Base-by-base conservation (phyloP, 2,888 invertebrate genomes). In the Zaprionus bogoriensis region DNA sequence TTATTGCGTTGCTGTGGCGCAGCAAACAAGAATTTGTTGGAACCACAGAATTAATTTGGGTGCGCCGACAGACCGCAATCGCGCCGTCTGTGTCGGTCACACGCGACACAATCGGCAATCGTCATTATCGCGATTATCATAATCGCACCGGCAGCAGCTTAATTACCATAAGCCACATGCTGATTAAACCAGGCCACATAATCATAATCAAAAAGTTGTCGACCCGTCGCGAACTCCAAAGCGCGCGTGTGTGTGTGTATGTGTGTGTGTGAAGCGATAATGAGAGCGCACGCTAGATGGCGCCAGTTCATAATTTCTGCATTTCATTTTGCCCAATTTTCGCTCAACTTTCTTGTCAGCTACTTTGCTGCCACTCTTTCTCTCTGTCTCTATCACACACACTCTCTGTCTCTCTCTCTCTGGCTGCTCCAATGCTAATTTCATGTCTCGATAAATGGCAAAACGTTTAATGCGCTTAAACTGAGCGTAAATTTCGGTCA, bases 151-250 rank as follows among this genome's bases (percentile, higher is more conserved):
- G 58, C 71, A 72, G 53, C 61, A 41, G 57, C 57, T 71, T 73
- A 73, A 73, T 73, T 76, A 66, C 50, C 48, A 59, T 60, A 61
- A 76, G 61, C 77, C 73, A 59, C 67, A 71, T 59, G 51, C 60
- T 71, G 66, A 71, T 72, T 72, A 71, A 58, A 39, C 44, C 60
- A 30, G 32, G 60, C 58, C 71, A 54, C 52, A 74, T 64, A 71
- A 75, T 75, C 71, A 71, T 71, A 71, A 71, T 64, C 71, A 75
- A 75, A 71, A 71, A 71, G 71, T 71, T 71, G 75, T 52, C 71
- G 57, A 62, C 30, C 69, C 61, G 19, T 67, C 14, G 25, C 47
- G 39, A 52, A 58, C 46, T 45, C 42, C n/a, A n/a, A 42, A 0
- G 46, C 54, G 44, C 30, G 27, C 7, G 27, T 14, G 23, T 5